These are phyloP conservation scores for Acronicta psi DNA, from an alignment of 2,888 invertebrate species.

Conservation along the genomic window DNA sequence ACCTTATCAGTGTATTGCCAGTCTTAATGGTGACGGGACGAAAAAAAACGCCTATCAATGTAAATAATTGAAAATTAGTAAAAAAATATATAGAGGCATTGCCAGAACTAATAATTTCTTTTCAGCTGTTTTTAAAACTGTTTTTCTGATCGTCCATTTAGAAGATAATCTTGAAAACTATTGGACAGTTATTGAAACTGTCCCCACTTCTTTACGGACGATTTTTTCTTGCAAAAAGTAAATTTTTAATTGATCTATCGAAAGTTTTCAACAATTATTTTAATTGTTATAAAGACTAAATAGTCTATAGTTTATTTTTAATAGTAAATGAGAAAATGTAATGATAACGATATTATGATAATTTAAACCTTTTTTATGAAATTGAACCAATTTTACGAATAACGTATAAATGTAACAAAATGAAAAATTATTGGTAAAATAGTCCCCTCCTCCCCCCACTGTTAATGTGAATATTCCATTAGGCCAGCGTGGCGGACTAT, in stretches of 20 bases:
- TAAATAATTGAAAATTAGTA: slow-evolving; percentile 39
- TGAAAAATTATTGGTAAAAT: no score
- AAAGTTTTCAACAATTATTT: neutral
- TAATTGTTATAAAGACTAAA: slow-evolving; percentile 6
- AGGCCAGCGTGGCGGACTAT: no score
- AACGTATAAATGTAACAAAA: neutral
- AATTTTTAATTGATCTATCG: slow-evolving; percentile 3
- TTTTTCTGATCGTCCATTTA: slow-evolving; percentile 11
- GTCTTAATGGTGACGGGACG: slow-evolving; percentile 62
- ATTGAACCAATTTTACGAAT: slow-evolving; percentile 35
- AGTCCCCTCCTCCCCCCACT: no score
- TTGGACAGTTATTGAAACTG: slow-evolving; percentile 13
- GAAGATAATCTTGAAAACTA: slow-evolving; percentile 6
- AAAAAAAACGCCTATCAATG: slow-evolving; percentile 33
- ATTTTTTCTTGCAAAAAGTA: slow-evolving; percentile 1
- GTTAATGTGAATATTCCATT: no score
- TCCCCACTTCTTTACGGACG: slow-evolving; percentile 1
- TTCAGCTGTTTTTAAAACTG: slow-evolving; percentile 52
- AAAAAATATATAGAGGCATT: slow-evolving; percentile 26
- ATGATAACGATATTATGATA: slow-evolving; percentile 7
- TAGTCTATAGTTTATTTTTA: slow-evolving; percentile 22
- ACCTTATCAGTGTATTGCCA: slow-evolving; percentile 42
- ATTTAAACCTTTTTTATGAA: slow-evolving; percentile 8
- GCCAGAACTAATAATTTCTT: slow-evolving; percentile 54
- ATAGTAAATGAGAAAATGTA: slow-evolving; percentile 25